Base-by-base conservation (phyloP, 2,888 invertebrate species). In the Omphaloscelis lunosa region DNA sequence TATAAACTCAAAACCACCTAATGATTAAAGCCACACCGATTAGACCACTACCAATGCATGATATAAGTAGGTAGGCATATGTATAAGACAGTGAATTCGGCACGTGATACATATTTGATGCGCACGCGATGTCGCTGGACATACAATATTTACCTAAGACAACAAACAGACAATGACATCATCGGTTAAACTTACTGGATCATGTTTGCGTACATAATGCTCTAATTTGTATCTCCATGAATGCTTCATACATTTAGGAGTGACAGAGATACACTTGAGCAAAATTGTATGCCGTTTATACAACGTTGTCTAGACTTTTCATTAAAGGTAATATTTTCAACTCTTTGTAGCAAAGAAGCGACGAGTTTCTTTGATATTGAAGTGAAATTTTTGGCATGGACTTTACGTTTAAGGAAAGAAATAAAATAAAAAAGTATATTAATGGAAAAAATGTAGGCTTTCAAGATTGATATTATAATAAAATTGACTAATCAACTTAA, bases 141-240 rank as follows among this genome's bases (percentile, higher is more conserved):
- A 69, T 72, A 66, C 82, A 82, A 84, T 89, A 88, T 90, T 90
- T 89, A 87, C 84, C 69, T 67, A 83, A 83, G 77, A 82, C 84
- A 87, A 87, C 79, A 88, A 85, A 88, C 87, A 89, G 79, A 85
- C 66, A 74, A 69, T 90, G 90, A 90, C 87, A 85, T 90, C 90
- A 91, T 79, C 82, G 77, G 63, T 83, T 75, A 72, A 87, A 82
- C 79, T 77, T 83, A 83, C 71, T 78, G 74, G 79, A 83, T 86
- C 83, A 74, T 86, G 86, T 86, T 86, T 86, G 72, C 53, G 68
- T 77, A 70, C 27, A 51, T 77, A 82, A 70, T 69, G 71, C 53
- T 76, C 58, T 82, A 81, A 72, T 82, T 82, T 82, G 56, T 75
- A 85, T 48, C 59, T 72, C 51, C 72, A 83, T 70, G 61, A 59